A percentile compares a stretch with the other conserved stretches of the same genome.
Conservation (phyloP, 2,888 invertebrate genomes). For the Lasioglossum zephyrum region DNA sequence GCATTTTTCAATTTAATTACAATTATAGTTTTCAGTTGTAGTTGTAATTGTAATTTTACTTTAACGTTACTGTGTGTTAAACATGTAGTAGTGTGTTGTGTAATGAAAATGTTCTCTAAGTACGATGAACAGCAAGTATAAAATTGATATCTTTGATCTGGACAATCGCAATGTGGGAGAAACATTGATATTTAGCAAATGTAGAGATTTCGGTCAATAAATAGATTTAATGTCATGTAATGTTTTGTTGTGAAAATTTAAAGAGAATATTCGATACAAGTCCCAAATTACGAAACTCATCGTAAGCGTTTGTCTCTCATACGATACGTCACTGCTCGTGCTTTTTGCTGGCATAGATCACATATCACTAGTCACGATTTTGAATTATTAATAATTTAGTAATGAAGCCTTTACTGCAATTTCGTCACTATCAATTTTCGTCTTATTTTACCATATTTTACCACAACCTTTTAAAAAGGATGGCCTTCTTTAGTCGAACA, state of each 20-base stretch:
- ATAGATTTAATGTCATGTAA: not conserved
- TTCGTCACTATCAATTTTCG: constrained; percentile 1
- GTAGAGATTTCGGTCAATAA: not conserved
- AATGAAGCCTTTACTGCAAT: not conserved
- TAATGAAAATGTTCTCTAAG: not conserved
- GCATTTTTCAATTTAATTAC: not conserved
- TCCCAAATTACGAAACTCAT: not conserved
- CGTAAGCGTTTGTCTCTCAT: not conserved
- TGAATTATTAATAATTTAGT: not conserved
- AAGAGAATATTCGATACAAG: not conserved
- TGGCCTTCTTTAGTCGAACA: not conserved
- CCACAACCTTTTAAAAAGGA: not conserved
- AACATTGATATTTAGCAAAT: not conserved
- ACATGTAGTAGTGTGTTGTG: not conserved
- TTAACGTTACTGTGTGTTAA: not conserved
- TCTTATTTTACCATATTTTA: not conserved
- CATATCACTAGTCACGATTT: not conserved
- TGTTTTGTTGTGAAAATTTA: not conserved
- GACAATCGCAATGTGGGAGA: not conserved
- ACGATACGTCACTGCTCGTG: not conserved
- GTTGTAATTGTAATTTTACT: not conserved
- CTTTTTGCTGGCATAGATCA: not conserved
- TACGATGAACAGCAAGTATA: not conserved
- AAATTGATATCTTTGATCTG: not conserved
- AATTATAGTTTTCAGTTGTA: not conserved